phyloP scores from a whole-genome alignment of 2,113 vertebrate genomes.

The Cinclus mexicanus region DNA sequence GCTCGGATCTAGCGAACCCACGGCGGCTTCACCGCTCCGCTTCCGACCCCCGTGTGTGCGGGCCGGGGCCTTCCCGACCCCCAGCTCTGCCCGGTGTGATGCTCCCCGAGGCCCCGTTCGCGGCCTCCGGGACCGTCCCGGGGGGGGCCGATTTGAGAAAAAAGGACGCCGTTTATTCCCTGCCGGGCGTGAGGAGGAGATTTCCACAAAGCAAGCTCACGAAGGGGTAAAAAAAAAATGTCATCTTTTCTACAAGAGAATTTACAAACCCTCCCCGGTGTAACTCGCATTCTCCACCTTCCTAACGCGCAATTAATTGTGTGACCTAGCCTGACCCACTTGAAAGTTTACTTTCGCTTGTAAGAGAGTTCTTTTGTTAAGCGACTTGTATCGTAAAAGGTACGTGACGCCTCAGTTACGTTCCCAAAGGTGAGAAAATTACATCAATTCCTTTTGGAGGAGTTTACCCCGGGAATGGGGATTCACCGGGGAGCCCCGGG shows the following conservation, averaged over 20 bases:
- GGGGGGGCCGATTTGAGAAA: not conserved
- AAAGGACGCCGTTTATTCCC: not conserved
- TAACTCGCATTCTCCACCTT: not conserved
- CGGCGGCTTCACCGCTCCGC: too few species aligned
- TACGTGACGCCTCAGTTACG: not conserved
- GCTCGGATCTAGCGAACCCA: accelerated
- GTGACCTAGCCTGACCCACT: accelerated
- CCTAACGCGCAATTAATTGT: not conserved
- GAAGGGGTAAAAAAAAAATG: not conserved
- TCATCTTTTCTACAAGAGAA: not conserved
- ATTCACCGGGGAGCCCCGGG: not conserved
- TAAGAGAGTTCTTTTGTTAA: not conserved
- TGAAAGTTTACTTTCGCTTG: not conserved
- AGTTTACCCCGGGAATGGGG: not conserved
- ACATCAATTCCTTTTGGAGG: accelerated
- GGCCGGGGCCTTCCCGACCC: too few species aligned
- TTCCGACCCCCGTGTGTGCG: too few species aligned
- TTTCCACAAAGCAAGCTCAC: not conserved
- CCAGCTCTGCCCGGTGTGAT: not conserved
- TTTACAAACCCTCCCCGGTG: not conserved
- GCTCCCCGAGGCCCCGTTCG: too few species aligned
- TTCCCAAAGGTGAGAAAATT: not conserved
- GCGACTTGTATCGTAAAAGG: accelerated
- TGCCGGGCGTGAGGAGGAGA: not conserved
- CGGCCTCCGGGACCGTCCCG: not conserved